These are phyloP conservation scores for Penaeus monodon DNA, from an alignment of 2,888 invertebrate genomes.

Conservation along the genomic window DNA sequence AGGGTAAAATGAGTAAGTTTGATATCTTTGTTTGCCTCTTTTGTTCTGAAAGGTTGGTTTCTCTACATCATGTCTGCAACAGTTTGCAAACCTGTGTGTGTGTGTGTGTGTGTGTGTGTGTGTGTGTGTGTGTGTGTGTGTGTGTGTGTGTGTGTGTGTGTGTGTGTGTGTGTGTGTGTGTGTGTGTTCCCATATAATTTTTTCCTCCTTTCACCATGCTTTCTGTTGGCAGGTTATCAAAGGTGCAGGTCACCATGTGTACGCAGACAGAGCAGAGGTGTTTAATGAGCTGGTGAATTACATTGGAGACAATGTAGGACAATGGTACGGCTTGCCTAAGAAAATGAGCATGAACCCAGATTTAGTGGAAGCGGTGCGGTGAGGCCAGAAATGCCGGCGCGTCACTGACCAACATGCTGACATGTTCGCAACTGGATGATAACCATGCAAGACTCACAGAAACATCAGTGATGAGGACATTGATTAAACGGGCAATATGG, in stretches of 20 bases:
- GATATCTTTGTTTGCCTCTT: no score
- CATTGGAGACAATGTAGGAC: constrained; percentile 53
- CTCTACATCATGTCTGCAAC: no score
- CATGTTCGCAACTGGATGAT: constrained; percentile 48
- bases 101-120: neutral
- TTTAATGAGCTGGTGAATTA: constrained; percentile 84
- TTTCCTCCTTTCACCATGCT: neutral
- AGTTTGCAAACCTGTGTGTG: neutral
- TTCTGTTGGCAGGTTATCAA: constrained; percentile 78
- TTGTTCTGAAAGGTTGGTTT: neutral
- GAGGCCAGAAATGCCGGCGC: neutral
- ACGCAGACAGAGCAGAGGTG: constrained; percentile 87
- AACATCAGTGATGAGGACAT: neutral
- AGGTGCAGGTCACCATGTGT: constrained; percentile 95
- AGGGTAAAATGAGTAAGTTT: no score
- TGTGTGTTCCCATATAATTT: neutral
- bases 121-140: neutral
- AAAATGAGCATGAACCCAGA: neutral
- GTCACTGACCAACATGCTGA: constrained; percentile 37
- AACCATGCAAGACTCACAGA: constrained; percentile 3
- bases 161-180: neutral
- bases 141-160: neutral
- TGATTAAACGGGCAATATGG: no score
- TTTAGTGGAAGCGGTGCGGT: neutral
- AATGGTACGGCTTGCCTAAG: constrained; percentile 50